These are phyloP conservation scores for Zingel zingel DNA, from an alignment of 2,113 vertebrate genomes.

Conservation along the genomic window DNA sequence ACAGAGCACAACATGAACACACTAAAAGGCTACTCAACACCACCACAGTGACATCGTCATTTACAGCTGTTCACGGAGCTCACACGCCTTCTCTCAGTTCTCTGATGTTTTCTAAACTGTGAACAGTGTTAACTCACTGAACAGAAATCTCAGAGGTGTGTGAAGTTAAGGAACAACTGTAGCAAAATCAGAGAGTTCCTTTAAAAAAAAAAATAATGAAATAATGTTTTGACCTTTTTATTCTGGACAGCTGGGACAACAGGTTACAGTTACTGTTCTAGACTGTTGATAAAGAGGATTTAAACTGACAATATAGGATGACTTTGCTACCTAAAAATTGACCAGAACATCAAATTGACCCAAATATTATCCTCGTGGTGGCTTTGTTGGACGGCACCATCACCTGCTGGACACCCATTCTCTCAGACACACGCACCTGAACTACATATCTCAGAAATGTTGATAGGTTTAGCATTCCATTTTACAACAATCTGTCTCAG, in stretches of 20 bases:
- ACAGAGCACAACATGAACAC: neutral
- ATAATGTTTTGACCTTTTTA: neutral
- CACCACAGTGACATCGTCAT: neutral
- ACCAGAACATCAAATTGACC: neutral
- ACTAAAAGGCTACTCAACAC: neutral
- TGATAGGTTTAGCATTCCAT: neutral
- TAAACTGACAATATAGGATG: neutral
- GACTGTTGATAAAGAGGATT: neutral
- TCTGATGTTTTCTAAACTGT: neutral
- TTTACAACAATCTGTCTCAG: neutral
- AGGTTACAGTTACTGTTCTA: neutral
- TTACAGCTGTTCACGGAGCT: neutral
- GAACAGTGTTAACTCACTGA: too few species aligned
- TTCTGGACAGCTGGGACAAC: conserved; percentile 8
- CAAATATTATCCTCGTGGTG: neutral
- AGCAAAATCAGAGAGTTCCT: neutral
- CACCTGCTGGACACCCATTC: neutral
- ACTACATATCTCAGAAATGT: neutral
- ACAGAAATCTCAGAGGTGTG: neutral
- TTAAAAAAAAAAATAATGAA: neutral
- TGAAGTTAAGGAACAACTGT: neutral
- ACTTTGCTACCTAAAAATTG: neutral
- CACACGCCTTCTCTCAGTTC: neutral
- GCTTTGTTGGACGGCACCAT: neutral
- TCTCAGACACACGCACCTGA: neutral